Evolutionary conservation across 2,888 invertebrate genomes (phyloP).

Genomic region (Adelognathus sp.): DNA sequence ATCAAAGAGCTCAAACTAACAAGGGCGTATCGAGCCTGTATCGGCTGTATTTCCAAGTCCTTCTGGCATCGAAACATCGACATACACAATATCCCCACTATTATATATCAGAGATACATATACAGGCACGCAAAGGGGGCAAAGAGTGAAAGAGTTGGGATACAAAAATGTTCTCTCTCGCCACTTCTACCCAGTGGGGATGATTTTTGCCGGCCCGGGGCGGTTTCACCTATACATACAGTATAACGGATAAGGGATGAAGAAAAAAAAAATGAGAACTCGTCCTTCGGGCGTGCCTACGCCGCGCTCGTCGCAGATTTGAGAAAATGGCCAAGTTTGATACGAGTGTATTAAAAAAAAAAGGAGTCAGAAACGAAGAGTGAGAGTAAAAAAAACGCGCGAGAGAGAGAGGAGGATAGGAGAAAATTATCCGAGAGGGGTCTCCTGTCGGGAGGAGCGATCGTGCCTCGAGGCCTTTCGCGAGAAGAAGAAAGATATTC

Average conservation of each 20-base stretch:
- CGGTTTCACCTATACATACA: no score
- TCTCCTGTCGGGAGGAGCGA: slow-evolving; percentile 22
- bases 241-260: slow-evolving; percentile 48
- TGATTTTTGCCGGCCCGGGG: slow-evolving; percentile 28
- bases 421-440: slow-evolving; percentile 52
- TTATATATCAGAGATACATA: slow-evolving; percentile 9
- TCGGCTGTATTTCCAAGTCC: no score
- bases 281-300: slow-evolving; percentile 46
- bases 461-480: slow-evolving; percentile 49
- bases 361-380: slow-evolving; percentile 9
- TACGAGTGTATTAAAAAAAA: slow-evolving; percentile 45
- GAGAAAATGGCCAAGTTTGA: slow-evolving; percentile 53
- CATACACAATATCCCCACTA: neutral
- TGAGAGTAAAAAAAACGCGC: neutral
- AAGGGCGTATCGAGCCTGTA: neutral
- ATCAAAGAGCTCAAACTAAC: neutral
- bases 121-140: neutral
- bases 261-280: no score
- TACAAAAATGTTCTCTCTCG: no score
- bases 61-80: no score
- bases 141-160: slow-evolving; percentile 1
- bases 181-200: no score
- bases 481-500: no score
- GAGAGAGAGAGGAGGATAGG: slow-evolving; percentile 5
- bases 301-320: slow-evolving; percentile 46